Percentiles rank a stretch among this genome's conserved stretches.
These are phyloP conservation scores for Cyclargus thomasi DNA, from an alignment of 1,140 invertebrate genomes.

Conservation along the genomic window DNA sequence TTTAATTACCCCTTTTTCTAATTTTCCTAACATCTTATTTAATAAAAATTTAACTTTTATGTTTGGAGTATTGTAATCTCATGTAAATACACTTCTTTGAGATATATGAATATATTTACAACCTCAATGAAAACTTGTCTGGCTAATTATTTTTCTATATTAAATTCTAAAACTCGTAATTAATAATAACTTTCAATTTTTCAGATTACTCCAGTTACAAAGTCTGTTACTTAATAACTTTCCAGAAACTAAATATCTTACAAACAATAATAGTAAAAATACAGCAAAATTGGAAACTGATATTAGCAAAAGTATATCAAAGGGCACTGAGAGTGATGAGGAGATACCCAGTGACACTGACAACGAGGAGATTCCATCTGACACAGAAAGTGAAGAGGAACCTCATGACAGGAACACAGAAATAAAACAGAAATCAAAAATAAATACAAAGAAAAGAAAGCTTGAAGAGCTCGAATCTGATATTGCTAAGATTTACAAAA, in stretches of 20 bases:
- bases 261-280: constrained; percentile 27
- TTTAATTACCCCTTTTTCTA: no score
- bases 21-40: no score
- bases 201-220: constrained; percentile 71
- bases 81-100: no score
- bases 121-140: no score
- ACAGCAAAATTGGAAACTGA: constrained; percentile 29
- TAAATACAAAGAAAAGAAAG: constrained; percentile 75
- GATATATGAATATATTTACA: no score
- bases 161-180: no score
- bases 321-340: constrained; percentile 68
- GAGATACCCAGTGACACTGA: constrained; percentile 77
- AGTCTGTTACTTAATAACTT: constrained; percentile 77
- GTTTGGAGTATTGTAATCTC: no score
- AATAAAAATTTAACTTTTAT: no score
- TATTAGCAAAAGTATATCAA: constrained; percentile 20
- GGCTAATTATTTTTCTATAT: no score
- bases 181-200: constrained; percentile 38
- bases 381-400: constrained; percentile 52
- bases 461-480: constrained; percentile 78
- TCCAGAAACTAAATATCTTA: constrained; percentile 78
- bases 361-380: constrained; percentile 69
- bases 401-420: constrained; percentile 21
- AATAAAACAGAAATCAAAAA: constrained; percentile 30
- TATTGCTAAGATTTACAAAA: constrained; percentile 78